phyloP scores from a whole-genome alignment of 2,888 invertebrate species.

The Drosophila peninsularis region DNA sequence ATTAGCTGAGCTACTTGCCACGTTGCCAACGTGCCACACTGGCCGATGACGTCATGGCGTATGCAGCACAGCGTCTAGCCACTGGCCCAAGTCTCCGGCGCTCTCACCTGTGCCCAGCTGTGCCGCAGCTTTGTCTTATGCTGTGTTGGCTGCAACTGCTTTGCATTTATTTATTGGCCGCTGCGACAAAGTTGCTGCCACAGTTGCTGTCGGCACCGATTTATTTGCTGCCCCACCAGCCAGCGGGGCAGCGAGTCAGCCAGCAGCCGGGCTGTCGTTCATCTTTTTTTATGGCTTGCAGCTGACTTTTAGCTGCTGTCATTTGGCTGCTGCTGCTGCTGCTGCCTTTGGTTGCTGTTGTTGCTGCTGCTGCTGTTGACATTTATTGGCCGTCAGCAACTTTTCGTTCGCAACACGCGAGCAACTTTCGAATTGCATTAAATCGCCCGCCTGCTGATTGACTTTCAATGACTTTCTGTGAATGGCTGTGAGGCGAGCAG shows the following conservation, averaged over 20 bases:
- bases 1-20: slow-evolving; percentile 40
- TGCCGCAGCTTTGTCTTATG: slow-evolving; percentile 41
- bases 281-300: slow-evolving; percentile 68
- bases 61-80: slow-evolving; percentile 36
- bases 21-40: slow-evolving; percentile 9
- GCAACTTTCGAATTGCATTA: slow-evolving; percentile 53
- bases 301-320: slow-evolving; percentile 49
- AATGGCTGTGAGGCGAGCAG: background rate
- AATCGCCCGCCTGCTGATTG: slow-evolving; percentile 49
- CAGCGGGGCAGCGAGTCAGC: background rate
- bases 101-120: slow-evolving; percentile 41
- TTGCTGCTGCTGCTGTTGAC: slow-evolving; percentile 50
- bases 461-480: slow-evolving; percentile 26
- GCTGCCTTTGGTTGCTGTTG: slow-evolving; percentile 15
- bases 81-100: slow-evolving; percentile 19
- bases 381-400: slow-evolving; percentile 72
- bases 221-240: slow-evolving; percentile 59
- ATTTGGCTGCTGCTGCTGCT: slow-evolving; percentile 47
- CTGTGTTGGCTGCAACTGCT: slow-evolving; percentile 23
- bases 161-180: slow-evolving; percentile 76
- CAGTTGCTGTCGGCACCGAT: slow-evolving; percentile 64
- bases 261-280: slow-evolving; percentile 46
- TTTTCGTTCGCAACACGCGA: slow-evolving; percentile 67
- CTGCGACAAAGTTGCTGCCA: slow-evolving; percentile 65
- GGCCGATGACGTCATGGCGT: slow-evolving; percentile 53